phyloP scores from a whole-genome alignment of 2,113 vertebrate genomes.

The Cranoglanis bouderius region DNA sequence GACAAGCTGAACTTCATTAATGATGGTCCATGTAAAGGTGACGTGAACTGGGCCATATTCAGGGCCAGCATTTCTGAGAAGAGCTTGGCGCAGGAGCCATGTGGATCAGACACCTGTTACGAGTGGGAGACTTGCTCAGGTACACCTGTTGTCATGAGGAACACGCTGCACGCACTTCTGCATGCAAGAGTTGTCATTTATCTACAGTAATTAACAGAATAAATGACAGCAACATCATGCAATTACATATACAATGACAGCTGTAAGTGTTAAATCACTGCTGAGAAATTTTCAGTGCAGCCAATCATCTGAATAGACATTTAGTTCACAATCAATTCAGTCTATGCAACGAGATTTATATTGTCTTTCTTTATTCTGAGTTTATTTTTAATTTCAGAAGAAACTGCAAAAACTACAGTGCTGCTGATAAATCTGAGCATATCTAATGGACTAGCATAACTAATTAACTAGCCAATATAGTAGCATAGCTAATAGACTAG shows the following conservation, averaged over 20 bases:
- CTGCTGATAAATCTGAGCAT: neutral
- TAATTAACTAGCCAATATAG: neutral
- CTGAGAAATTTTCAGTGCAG: neutral
- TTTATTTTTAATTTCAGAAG: neutral
- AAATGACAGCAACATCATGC: neutral
- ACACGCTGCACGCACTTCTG: neutral
- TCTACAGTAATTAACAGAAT: neutral
- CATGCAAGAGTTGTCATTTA: neutral
- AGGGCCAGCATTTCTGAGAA: constrained; percentile 73
- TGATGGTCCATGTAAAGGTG: constrained; percentile 67
- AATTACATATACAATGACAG: neutral
- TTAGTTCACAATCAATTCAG: neutral
- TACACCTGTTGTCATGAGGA: constrained; percentile 57
- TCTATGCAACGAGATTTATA: neutral
- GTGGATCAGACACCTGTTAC: constrained; percentile 83
- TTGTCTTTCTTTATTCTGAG: neutral
- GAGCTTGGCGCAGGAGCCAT: constrained; percentile 77
- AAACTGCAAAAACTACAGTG: neutral
- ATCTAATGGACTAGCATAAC: neutral
- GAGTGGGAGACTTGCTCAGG: constrained; percentile 91
- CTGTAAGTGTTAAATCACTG: neutral
- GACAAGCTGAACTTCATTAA: constrained; percentile 78
- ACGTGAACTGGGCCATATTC: constrained; percentile 80
- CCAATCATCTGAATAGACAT: neutral
- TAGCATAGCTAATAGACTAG: neutral